These are phyloP conservation scores for Stigmatopora nigra DNA, from an alignment of 2,113 vertebrate genomes.

Conservation along the genomic window DNA sequence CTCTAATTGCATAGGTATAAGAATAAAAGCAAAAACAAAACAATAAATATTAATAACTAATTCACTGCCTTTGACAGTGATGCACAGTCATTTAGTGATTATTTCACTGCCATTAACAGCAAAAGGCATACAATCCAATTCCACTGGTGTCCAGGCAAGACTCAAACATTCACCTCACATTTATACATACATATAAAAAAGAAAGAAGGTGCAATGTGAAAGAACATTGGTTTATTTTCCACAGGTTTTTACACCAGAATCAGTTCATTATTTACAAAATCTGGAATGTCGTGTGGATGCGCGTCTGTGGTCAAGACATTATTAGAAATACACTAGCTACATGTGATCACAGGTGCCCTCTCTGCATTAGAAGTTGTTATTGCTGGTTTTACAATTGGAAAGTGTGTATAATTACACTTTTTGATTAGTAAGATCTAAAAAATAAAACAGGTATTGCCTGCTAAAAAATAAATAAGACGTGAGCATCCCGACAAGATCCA, in stretches of 20 bases:
- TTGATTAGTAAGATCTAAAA: conserved; percentile 69
- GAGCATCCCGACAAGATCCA: conserved; percentile 52
- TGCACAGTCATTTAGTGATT: too few relatives aligned
- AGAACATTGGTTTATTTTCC: conserved; percentile 90
- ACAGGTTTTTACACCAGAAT: conserved; percentile 81
- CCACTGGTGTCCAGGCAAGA: too few relatives aligned
- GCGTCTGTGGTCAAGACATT: conserved; percentile 69
- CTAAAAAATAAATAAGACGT: conserved; percentile 76
- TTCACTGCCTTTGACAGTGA: too few relatives aligned
- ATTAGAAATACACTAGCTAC: conserved; percentile 66
- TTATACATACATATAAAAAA: not conserved
- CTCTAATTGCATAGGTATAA: too few relatives aligned
- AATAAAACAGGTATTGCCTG: conserved; percentile 48
- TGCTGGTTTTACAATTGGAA: conserved; percentile 75
- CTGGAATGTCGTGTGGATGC: conserved; percentile 90
- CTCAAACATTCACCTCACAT: not conserved
- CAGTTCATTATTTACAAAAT: conserved; percentile 89
- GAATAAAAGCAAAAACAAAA: too few relatives aligned
- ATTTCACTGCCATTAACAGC: too few relatives aligned
- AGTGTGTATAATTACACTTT: conserved; percentile 75
- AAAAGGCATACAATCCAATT: too few relatives aligned
- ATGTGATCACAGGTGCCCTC: conserved; percentile 69
- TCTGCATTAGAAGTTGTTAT: conserved; percentile 79
- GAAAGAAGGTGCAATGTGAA: conserved; percentile 56
- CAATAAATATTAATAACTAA: too few relatives aligned